phyloP scores from a whole-genome alignment of 2,888 invertebrate genomes.

The Bugulina stolonifera region DNA sequence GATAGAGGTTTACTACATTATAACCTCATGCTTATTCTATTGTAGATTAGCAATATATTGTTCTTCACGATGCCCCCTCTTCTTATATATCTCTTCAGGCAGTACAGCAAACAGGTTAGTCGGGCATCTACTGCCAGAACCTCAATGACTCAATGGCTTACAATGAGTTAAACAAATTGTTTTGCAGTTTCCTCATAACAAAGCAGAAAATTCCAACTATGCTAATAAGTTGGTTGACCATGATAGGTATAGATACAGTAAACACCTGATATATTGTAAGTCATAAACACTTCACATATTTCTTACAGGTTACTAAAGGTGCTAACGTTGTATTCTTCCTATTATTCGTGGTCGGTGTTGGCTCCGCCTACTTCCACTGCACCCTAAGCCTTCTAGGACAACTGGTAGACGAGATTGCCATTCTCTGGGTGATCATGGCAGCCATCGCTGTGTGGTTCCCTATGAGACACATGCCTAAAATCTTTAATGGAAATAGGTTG shows the following conservation, averaged over 20 bases:
- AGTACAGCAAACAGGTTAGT: slow-evolving; percentile 62
- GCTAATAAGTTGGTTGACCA: too few relatives aligned
- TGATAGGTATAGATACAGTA: too few relatives aligned
- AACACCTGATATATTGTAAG: too few relatives aligned
- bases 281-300: too few relatives aligned
- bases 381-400: slow-evolving; percentile 75
- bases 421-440: slow-evolving; percentile 75
- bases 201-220: too few relatives aligned
- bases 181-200: too few relatives aligned
- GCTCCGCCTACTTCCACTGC: slow-evolving; percentile 79
- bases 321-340: slow-evolving; percentile 77
- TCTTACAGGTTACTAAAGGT: slow-evolving; percentile 58
- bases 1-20: too few relatives aligned
- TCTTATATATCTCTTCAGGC: slow-evolving; percentile 69
- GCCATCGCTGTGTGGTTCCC: slow-evolving; percentile 66
- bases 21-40: too few relatives aligned
- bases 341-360: slow-evolving; percentile 70
- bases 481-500: slow-evolving; percentile 35
- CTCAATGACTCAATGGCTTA: too few relatives aligned
- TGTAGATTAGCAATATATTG: slow-evolving; percentile 69
- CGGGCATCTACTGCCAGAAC: too few relatives aligned
- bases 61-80: slow-evolving; percentile 72
- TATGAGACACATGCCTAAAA: slow-evolving; percentile 34
- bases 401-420: slow-evolving; percentile 72
- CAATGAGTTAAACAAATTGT: too few relatives aligned